These are phyloP conservation scores for Xiphydria camelus DNA, from an alignment of 2,888 invertebrate species.

Conservation along the genomic window DNA sequence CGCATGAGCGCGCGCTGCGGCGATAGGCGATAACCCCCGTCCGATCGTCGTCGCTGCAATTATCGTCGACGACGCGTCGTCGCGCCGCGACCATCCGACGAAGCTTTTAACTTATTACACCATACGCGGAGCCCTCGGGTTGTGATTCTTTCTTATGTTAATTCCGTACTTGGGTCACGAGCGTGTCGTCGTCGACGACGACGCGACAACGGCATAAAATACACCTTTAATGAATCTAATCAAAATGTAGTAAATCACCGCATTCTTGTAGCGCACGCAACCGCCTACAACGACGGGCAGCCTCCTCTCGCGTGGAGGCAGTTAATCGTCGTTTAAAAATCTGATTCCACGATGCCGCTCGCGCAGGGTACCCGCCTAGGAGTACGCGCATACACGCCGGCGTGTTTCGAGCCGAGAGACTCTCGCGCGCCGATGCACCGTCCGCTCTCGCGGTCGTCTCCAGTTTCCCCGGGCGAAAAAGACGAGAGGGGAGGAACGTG, in stretches of 20 bases:
- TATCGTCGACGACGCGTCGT: too few species aligned
- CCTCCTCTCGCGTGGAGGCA: background rate
- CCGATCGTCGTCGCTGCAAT: too few species aligned
- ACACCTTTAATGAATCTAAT: constrained; percentile 18
- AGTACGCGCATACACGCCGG: too few species aligned
- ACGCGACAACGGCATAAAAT: constrained; percentile 12
- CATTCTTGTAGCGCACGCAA: constrained; percentile 3
- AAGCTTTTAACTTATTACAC: background rate
- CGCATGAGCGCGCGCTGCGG: too few species aligned
- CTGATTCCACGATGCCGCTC: background rate
- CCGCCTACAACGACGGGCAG: constrained; percentile 2
- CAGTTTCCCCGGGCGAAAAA: too few species aligned
- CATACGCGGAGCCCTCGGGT: background rate
- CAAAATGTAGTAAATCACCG: constrained; percentile 17
- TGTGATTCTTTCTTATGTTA: constrained; percentile 5
- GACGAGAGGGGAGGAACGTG: too few species aligned
- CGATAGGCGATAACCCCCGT: too few species aligned
- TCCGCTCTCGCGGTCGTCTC: too few species aligned
- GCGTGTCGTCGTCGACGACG: constrained; percentile 1
- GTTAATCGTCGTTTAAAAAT: constrained; percentile 1
- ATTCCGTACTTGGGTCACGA: constrained; percentile 5
- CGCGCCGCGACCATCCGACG: background rate
- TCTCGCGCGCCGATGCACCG: too few species aligned
- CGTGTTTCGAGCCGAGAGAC: too few species aligned
- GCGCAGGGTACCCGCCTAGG: too few species aligned